Evolutionary conservation across 1,140 invertebrate species (phyloP).

Genomic region (Neodiprion pinetum): DNA sequence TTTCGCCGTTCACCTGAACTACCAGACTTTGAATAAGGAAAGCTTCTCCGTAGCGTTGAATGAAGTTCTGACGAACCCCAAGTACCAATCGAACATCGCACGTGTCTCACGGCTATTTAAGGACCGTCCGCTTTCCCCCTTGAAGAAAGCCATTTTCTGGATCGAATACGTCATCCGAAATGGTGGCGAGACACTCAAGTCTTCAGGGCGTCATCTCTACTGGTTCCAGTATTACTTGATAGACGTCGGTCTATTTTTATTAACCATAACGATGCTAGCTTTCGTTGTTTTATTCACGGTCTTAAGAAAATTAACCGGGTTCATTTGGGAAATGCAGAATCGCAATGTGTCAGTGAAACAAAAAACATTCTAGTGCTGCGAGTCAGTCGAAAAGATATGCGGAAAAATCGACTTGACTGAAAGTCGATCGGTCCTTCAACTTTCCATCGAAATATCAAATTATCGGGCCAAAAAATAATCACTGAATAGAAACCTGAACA

Average conservation of each 20-base stretch:
- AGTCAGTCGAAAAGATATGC: too few relatives aligned
- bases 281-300: not conserved
- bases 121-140: conserved; percentile 58
- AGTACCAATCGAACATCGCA: conserved; percentile 29
- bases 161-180: conserved; percentile 60
- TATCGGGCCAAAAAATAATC: too few relatives aligned
- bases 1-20: conserved; percentile 31
- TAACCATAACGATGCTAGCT: not conserved
- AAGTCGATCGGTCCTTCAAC: too few relatives aligned
- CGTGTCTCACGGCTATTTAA: conserved; percentile 38
- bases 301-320: not conserved
- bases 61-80: conserved; percentile 43
- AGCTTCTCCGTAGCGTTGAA: conserved; percentile 42
- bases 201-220: not conserved
- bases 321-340: too few relatives aligned
- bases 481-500: too few relatives aligned
- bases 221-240: not conserved
- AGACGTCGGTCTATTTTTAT: not conserved
- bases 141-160: conserved; percentile 65
- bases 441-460: too few relatives aligned
- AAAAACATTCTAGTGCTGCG: too few relatives aligned
- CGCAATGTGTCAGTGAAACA: too few relatives aligned
- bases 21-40: conserved; percentile 41
- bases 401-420: too few relatives aligned
- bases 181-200: not conserved